Evolutionary conservation across 2,113 vertebrate species (phyloP).

Genomic region (Alaudala cheleensis): DNA sequence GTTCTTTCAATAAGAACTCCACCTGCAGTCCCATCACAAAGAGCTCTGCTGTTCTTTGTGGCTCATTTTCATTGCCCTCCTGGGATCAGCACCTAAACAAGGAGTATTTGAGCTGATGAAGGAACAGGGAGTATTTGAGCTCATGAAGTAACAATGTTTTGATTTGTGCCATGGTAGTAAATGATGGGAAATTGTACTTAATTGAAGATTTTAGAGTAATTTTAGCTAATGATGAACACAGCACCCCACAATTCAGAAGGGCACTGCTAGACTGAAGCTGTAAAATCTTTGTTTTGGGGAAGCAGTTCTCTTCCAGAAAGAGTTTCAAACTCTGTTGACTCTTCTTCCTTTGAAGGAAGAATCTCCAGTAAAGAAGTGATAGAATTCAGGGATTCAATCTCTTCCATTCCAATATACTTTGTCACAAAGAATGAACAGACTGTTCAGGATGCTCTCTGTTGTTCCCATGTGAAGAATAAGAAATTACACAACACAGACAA

Average conservation of each 20-base stretch:
- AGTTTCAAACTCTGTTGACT: background rate
- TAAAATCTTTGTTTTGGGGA: background rate
- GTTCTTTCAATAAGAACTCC: too few relatives aligned
- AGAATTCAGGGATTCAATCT: background rate
- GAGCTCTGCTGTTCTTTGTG: background rate
- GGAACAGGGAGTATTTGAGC: background rate
- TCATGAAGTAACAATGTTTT: background rate
- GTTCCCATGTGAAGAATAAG: constrained; percentile 13
- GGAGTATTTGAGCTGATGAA: background rate
- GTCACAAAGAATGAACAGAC: background rate
- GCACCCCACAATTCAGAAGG: background rate
- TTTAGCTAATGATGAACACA: background rate
- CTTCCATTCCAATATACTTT: background rate
- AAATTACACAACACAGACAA: constrained; percentile 34
- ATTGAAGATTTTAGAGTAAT: background rate
- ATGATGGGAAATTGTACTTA: background rate
- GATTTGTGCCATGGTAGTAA: background rate
- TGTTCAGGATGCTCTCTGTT: background rate
- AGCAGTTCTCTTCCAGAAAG: background rate
- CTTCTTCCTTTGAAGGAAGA: background rate
- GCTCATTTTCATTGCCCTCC: background rate
- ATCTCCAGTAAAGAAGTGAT: background rate
- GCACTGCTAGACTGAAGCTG: background rate
- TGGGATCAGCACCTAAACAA: background rate
- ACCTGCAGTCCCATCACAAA: background rate